A percentile compares a stretch with the other conserved stretches of the same genome.
These are phyloP conservation scores for Choristoneura rosaceana DNA, from an alignment of 2,888 invertebrate genomes.

Conservation along the genomic window DNA sequence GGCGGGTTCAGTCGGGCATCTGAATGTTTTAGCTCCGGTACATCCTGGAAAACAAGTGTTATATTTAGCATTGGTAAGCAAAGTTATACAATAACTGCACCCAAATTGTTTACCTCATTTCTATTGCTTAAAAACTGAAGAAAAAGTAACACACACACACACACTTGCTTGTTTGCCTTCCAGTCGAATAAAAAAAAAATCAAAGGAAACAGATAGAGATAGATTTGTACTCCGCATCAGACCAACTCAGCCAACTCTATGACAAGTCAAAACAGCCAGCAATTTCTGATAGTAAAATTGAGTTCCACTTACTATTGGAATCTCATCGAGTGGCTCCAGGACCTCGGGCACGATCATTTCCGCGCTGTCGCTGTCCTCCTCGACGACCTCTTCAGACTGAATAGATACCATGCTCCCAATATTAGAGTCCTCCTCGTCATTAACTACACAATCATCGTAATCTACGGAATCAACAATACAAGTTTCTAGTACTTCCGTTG, in stretches of 20 bases:
- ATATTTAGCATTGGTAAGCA: no score
- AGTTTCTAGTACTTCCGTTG: conserved; percentile 56
- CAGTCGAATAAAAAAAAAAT: no score
- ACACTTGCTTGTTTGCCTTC: no score
- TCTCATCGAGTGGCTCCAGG: conserved; percentile 48
- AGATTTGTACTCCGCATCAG: no score
- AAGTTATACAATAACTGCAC: no score
- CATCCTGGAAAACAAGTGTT: conserved; percentile 45
- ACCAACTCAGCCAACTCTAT: no score
- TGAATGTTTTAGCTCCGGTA: conserved; percentile 40
- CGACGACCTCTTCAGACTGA: conserved; percentile 62
- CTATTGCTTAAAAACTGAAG: no score
- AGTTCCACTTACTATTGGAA: conserved; percentile 29
- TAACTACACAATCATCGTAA: conserved; percentile 59
- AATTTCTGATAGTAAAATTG: no score
- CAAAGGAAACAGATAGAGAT: no score
- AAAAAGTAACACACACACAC: no score
- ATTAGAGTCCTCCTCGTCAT: conserved; percentile 67
- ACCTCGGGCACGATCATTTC: conserved; percentile 65
- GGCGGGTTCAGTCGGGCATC: conserved; percentile 50
- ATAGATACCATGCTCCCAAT: conserved; percentile 74
- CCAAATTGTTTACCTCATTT: no score
- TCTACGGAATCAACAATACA: conserved; percentile 57
- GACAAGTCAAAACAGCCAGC: no score
- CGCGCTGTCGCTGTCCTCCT: conserved; percentile 43